phyloP scores from a whole-genome alignment of 2,113 vertebrate genomes.

The Dryoscopus gambensis region DNA sequence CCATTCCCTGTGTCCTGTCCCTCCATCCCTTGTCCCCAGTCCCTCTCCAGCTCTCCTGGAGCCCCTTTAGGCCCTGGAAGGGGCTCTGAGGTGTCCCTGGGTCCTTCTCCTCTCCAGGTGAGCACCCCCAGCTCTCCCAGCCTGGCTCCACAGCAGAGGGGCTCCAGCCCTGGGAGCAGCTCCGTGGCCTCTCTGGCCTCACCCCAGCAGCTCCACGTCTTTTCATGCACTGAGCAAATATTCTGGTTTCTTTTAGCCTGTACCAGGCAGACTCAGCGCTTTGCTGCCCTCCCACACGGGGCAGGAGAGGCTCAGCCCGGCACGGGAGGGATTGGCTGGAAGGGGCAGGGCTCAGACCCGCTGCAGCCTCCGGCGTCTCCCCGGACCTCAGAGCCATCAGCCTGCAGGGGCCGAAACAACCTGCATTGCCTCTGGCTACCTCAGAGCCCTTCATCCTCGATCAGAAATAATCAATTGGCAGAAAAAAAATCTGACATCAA shows the following conservation, averaged over 20 bases:
- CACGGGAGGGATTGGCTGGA: background rate
- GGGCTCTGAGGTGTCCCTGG: background rate
- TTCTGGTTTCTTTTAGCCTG: background rate
- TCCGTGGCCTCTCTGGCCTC: fast-evolving
- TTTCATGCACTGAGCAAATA: background rate
- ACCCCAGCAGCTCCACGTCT: background rate
- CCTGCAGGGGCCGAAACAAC: background rate
- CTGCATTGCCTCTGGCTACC: background rate
- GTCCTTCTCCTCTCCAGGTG: background rate
- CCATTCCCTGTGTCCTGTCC: background rate
- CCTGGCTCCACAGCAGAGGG: background rate
- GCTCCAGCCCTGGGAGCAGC: background rate
- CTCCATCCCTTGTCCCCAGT: background rate
- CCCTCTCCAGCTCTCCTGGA: background rate
- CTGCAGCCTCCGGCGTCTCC: background rate
- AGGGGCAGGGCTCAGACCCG: fast-evolving
- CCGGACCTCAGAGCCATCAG: background rate
- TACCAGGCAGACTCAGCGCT: background rate
- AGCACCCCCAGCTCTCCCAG: background rate
- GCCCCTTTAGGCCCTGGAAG: background rate
- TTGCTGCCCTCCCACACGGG: fast-evolving
- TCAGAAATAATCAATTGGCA: background rate
- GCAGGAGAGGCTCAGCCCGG: background rate
- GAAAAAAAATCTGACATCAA: background rate
- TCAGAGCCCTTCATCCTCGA: background rate